Evolutionary conservation across 2,888 invertebrate species (phyloP).

Genomic region (Troides helena): DNA sequence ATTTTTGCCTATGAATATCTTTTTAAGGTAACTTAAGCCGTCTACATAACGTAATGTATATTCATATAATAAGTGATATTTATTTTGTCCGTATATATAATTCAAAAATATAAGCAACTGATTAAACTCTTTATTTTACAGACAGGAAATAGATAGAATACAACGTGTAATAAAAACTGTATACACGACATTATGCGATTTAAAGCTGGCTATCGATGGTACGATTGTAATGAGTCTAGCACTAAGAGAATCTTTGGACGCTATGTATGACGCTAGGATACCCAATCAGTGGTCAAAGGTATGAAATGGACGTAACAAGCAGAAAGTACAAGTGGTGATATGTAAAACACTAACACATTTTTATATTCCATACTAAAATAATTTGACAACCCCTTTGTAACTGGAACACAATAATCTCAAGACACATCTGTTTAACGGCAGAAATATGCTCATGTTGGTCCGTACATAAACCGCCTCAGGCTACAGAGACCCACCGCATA

Average conservation of each 20-base stretch:
- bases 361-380: too few relatives aligned
- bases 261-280: constrained; percentile 97
- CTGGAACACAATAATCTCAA: too few relatives aligned
- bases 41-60: too few relatives aligned
- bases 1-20: constrained; percentile 97
- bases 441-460: too few relatives aligned
- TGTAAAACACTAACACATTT: too few relatives aligned
- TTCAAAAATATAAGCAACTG: constrained; percentile 1
- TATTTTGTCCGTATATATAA: not conserved
- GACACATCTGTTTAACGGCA: too few relatives aligned
- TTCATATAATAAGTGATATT: too few relatives aligned
- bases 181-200: constrained; percentile 89
- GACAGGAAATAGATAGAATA: constrained; percentile 90
- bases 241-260: constrained; percentile 92
- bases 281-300: constrained; percentile 96
- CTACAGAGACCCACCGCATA: too few relatives aligned
- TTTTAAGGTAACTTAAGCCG: constrained; percentile 80
- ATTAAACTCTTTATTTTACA: constrained; percentile 40
- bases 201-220: constrained; percentile 97
- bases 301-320: too few relatives aligned
- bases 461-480: too few relatives aligned
- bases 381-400: too few relatives aligned
- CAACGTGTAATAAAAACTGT: constrained; percentile 91
- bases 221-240: constrained; percentile 98
- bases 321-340: too few relatives aligned